These are phyloP conservation scores for Thinocorus orbignyianus DNA, from an alignment of 2,113 vertebrate species.

Conservation along the genomic window DNA sequence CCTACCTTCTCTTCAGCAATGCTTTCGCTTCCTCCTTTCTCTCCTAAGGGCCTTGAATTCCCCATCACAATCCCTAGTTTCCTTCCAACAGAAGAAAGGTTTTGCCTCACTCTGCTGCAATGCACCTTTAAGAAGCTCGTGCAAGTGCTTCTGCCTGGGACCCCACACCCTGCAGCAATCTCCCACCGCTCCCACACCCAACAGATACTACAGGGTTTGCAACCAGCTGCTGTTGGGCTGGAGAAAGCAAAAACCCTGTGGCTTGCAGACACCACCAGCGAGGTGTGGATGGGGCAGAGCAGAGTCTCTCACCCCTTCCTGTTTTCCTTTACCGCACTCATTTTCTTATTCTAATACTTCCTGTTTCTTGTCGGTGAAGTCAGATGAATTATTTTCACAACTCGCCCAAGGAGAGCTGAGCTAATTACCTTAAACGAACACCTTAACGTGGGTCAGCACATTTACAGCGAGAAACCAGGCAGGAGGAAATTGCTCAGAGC, in stretches of 20 bases:
- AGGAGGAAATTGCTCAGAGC: neutral
- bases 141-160: neutral
- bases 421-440: neutral
- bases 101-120: neutral
- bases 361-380: conserved; percentile 21
- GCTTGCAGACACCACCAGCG: neutral
- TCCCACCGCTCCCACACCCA: neutral
- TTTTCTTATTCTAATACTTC: conserved; percentile 42
- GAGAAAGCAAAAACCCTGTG: neutral
- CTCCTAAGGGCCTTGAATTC: neutral
- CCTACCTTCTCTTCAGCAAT: neutral
- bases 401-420: neutral
- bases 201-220: neutral
- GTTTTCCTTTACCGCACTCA: conserved; percentile 22
- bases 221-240: neutral
- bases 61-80: neutral
- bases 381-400: neutral
- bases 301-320: conserved; percentile 46
- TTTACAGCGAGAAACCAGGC: neutral
- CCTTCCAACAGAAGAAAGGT: neutral
- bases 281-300: conserved; percentile 4
- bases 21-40: conserved; percentile 6
- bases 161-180: neutral
- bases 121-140: neutral
- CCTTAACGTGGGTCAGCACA: neutral